A percentile compares a stretch with the other conserved stretches of the same genome.
These are phyloP conservation scores for Monodelphis domestica DNA, from an alignment of 2,797 vertebrate species.

Conservation along the genomic window DNA sequence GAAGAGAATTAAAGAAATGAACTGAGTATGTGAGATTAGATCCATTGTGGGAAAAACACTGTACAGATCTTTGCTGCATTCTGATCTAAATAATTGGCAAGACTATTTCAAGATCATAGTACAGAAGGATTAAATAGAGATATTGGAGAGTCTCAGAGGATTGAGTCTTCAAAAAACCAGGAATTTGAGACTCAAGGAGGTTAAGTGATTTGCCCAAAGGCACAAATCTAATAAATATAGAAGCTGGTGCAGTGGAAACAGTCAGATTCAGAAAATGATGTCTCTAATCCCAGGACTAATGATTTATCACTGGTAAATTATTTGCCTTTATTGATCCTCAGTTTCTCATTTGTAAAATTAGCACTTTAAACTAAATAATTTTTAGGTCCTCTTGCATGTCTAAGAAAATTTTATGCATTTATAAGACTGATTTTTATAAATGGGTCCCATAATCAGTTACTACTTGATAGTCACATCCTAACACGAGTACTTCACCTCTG, in stretches of 20 bases:
- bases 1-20: not conserved
- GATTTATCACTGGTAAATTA: not conserved
- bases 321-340: not conserved
- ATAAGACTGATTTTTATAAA: not conserved
- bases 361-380: not conserved
- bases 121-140: not conserved
- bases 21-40: not conserved
- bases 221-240: slow-evolving; percentile 2
- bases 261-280: not conserved
- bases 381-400: not conserved
- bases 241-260: not conserved
- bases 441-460: not conserved
- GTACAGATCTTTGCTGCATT: not conserved
- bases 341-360: not conserved
- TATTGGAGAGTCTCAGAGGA: not conserved
- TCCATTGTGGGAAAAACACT: not conserved
- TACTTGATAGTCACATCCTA: too few relatives aligned
- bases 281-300: not conserved
- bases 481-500: too few relatives aligned
- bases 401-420: not conserved
- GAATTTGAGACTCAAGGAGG: not conserved
- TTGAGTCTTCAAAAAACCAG: not conserved
- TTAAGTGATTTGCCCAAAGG: not conserved
- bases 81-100: not conserved
- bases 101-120: not conserved